Evolutionary conservation across 2,888 invertebrate genomes (phyloP).

Genomic region (Plebejus melissa): DNA sequence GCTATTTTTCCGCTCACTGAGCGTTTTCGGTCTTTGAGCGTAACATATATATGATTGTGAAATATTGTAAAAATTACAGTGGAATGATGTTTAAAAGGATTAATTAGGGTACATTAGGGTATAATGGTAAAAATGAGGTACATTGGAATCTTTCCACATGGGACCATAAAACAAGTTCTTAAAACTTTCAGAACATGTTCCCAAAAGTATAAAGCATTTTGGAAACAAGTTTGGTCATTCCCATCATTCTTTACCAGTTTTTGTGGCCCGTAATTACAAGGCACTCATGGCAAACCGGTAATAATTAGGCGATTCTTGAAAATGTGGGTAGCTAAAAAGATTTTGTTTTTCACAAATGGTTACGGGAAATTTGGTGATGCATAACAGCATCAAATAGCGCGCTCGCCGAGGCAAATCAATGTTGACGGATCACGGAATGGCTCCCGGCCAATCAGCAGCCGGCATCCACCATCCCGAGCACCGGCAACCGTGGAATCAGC

Average conservation of each 20-base stretch:
- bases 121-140: neutral
- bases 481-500: slow-evolving; percentile 50
- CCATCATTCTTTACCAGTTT: slow-evolving; percentile 34
- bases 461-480: slow-evolving; percentile 12
- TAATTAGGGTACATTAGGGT: neutral
- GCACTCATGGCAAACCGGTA: neutral
- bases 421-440: slow-evolving; percentile 31
- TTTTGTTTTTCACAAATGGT: neutral
- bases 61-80: neutral
- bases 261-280: slow-evolving; percentile 3
- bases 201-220: slow-evolving; percentile 27
- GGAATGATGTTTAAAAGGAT: neutral
- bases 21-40: too few relatives aligned
- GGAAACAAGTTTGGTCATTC: slow-evolving; percentile 34
- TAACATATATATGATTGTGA: neutral
- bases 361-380: neutral
- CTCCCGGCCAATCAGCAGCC: slow-evolving; percentile 42
- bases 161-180: neutral
- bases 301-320: neutral
- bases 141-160: neutral
- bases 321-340: neutral
- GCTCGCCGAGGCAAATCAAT: slow-evolving; percentile 13
- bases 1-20: too few relatives aligned
- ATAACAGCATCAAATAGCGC: slow-evolving; percentile 28
- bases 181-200: neutral